Evolutionary conservation across 2,888 invertebrate species (phyloP).

Genomic region (Zygothrica quintamaculata): DNA sequence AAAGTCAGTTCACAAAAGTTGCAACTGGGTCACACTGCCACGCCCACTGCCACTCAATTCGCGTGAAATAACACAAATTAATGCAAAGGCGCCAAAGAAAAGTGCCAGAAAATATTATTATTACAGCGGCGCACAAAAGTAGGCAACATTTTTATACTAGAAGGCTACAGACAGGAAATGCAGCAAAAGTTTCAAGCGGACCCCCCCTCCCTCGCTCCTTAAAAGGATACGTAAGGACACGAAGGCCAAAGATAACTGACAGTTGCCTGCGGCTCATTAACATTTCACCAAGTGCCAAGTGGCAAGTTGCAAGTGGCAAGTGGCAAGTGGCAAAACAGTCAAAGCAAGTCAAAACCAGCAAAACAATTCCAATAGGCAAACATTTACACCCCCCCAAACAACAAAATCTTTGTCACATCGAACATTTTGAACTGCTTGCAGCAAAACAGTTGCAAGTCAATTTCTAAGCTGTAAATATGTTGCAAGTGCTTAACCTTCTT

Average conservation of each 20-base stretch:
- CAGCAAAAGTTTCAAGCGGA: conserved; percentile 48
- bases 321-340: conserved; percentile 34
- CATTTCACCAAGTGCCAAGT: too few relatives aligned
- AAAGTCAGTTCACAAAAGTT: conserved; percentile 22
- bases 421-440: conserved; percentile 10
- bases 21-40: conserved; percentile 57
- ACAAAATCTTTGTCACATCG: conserved; percentile 20
- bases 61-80: conserved; percentile 69
- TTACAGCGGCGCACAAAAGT: conserved; percentile 17
- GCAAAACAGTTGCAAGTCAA: conserved; percentile 10
- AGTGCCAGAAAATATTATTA: too few relatives aligned
- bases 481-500: conserved; percentile 68
- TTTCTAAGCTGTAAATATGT: conserved; percentile 11
- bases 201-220: too few relatives aligned
- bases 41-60: conserved; percentile 55
- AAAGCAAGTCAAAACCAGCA: too few relatives aligned
- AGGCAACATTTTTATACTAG: conserved; percentile 29
- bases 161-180: conserved; percentile 43
- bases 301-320: conserved; percentile 47
- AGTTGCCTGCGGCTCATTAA: conserved; percentile 68
- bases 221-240: conserved; percentile 33
- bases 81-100: conserved; percentile 31
- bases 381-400: conserved; percentile 24
- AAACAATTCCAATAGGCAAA: conserved; percentile 45
- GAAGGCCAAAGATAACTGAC: conserved; percentile 66